phyloP scores from a whole-genome alignment of 1,140 invertebrate genomes.

The Orchesella cincta region DNA sequence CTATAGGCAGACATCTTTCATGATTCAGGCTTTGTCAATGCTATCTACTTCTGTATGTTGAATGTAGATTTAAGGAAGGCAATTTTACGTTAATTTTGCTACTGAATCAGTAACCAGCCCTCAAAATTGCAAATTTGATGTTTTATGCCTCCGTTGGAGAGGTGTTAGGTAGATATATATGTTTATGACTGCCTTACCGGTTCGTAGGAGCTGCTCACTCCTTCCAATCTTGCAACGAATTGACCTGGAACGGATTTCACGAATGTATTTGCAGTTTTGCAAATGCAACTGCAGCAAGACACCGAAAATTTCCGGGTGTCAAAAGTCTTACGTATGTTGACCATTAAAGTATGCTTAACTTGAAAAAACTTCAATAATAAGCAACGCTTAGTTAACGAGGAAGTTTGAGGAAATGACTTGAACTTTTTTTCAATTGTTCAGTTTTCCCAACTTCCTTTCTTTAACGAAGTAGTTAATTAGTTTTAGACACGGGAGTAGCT shows the following conservation, averaged over 20 bases:
- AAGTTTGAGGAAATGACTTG: not conserved
- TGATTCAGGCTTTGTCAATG: too few species aligned
- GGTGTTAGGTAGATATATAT: not conserved
- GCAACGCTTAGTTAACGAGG: not conserved
- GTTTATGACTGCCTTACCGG: constrained; percentile 19
- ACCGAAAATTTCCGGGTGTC: constrained; percentile 27
- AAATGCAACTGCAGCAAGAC: constrained; percentile 13
- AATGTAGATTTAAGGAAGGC: too few species aligned
- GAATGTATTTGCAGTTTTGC: constrained; percentile 28
- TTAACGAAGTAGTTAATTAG: not conserved
- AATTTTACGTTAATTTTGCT: too few species aligned
- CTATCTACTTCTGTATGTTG: too few species aligned
- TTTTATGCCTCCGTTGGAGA: too few species aligned
- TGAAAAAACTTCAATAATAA: not conserved
- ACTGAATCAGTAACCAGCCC: too few species aligned
- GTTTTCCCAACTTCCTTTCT: too few species aligned
- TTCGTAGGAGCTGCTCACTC: constrained; percentile 14
- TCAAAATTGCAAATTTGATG: too few species aligned
- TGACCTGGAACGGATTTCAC: constrained; percentile 32
- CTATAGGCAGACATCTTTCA: too few species aligned
- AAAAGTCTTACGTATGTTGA: constrained; percentile 10
- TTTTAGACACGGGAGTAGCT: not conserved
- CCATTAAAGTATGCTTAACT: not conserved
- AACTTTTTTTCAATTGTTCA: not conserved
- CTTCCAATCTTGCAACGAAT: not conserved